Evolutionary conservation across 37 sponge, comb jelly and placozoan genomes (phyloP).

Genomic region (Ephydatia muelleri): DNA sequence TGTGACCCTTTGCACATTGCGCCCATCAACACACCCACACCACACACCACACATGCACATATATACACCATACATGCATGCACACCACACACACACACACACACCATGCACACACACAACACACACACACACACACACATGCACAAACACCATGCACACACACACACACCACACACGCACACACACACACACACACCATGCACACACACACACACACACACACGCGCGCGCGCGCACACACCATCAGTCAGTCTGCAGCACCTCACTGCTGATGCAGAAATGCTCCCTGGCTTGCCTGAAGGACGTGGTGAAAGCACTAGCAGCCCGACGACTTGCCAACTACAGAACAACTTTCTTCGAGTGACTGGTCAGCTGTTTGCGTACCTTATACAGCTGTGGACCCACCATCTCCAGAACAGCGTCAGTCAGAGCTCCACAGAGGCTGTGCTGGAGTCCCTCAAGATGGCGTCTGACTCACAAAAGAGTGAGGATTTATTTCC

Average conservation of each 20-base stretch:
- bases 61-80: not conserved
- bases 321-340: slow-evolving; percentile 50
- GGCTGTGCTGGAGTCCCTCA: slow-evolving; percentile 19
- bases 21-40: too few relatives aligned
- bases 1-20: too few relatives aligned
- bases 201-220: not conserved
- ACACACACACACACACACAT: too few relatives aligned
- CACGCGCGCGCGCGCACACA: not conserved
- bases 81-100: not conserved
- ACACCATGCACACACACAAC: too few relatives aligned
- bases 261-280: slow-evolving; percentile 43
- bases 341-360: slow-evolving; percentile 65
- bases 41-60: too few relatives aligned
- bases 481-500: not conserved
- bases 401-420: slow-evolving; percentile 29
- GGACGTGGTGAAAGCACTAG: slow-evolving; percentile 68
- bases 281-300: slow-evolving; percentile 63
- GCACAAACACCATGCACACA: too few relatives aligned
- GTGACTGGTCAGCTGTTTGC: slow-evolving; percentile 58
- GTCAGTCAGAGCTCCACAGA: not conserved
- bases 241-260: slow-evolving; percentile 52
- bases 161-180: too few relatives aligned
- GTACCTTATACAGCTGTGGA: slow-evolving; percentile 58
- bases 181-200: too few relatives aligned
- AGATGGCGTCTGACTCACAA: slow-evolving; percentile 49